Evolutionary conservation across 2,888 invertebrate genomes (phyloP).

Genomic region (Drosophila imparisetae): DNA sequence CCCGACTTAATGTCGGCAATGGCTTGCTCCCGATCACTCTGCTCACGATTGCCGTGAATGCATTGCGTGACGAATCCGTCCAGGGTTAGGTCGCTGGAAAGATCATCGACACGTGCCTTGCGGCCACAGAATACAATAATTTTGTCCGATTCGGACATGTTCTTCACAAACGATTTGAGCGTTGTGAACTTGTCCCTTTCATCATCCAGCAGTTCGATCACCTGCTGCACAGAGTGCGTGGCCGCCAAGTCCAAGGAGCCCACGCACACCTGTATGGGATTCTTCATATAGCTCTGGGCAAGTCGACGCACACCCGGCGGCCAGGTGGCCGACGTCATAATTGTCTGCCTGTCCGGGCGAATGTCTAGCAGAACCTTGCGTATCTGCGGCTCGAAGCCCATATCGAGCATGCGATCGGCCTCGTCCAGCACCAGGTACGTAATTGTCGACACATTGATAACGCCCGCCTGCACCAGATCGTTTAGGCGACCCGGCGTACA

Average conservation of each 20-base stretch:
- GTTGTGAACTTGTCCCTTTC: conserved; percentile 87
- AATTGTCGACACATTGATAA: conserved; percentile 91
- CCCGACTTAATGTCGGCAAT: conserved; percentile 93
- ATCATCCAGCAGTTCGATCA: conserved; percentile 90
- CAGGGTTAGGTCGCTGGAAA: conserved; percentile 91
- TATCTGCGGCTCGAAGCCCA: conserved; percentile 96
- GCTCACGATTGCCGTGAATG: conserved; percentile 96
- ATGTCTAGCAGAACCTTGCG: conserved; percentile 92
- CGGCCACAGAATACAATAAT: conserved; percentile 95
- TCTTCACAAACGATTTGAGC: conserved; percentile 89
- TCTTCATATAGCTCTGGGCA: conserved; percentile 93
- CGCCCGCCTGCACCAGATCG: conserved; percentile 91
- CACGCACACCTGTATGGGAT: conserved; percentile 95
- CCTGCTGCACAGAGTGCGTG: conserved; percentile 94
- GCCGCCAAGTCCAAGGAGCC: conserved; percentile 95
- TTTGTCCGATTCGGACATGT: conserved; percentile 91
- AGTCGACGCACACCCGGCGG: conserved; percentile 93
- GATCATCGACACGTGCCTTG: conserved; percentile 92
- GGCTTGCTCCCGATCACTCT: conserved; percentile 91
- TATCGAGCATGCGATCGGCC: conserved; percentile 94
- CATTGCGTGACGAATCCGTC: conserved; percentile 90
- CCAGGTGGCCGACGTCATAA: conserved; percentile 99
- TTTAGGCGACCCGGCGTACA: conserved; percentile 97
- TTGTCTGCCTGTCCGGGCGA: conserved; percentile 95
- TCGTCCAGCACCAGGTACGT: conserved; percentile 97